Conservation (phyloP, 2,113 vertebrate species). For the Carassius auratus region DNA sequence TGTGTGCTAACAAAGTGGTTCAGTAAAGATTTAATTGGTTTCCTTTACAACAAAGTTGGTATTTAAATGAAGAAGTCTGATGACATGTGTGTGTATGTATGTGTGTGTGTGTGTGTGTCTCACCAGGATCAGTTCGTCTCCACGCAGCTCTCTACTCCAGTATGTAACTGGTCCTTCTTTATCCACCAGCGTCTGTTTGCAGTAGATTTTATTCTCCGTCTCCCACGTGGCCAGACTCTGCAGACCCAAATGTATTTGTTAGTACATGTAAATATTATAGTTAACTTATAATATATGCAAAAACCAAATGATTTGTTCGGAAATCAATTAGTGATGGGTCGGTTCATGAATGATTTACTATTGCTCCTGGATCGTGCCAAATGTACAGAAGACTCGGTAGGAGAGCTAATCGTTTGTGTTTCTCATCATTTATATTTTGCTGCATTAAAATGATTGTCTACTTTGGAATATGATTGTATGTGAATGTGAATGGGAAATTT, state of each 20-base stretch:
- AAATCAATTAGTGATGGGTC: not conserved
- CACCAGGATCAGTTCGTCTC: conserved; percentile 95
- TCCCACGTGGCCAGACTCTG: conserved; percentile 96
- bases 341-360: not conserved
- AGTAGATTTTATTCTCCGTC: conserved; percentile 92
- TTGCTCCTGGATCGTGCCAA: not conserved
- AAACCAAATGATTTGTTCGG: not conserved
- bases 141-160: conserved; percentile 93
- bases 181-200: conserved; percentile 91
- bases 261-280: not conserved
- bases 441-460: no score
- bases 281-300: not conserved
- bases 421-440: no score
- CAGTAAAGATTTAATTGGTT: not conserved
- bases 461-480: no score
- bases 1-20: not conserved
- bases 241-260: conserved; percentile 40
- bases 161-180: conserved; percentile 92
- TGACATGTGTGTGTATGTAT: no score
- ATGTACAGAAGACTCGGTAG: no score
- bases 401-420: no score
- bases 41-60: not conserved
- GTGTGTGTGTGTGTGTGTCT: conserved; percentile 60
- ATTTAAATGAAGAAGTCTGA: not conserved
- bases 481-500: no score